Base-by-base conservation (phyloP, 2,888 invertebrate species). In the Embidobia sp. region DNA sequence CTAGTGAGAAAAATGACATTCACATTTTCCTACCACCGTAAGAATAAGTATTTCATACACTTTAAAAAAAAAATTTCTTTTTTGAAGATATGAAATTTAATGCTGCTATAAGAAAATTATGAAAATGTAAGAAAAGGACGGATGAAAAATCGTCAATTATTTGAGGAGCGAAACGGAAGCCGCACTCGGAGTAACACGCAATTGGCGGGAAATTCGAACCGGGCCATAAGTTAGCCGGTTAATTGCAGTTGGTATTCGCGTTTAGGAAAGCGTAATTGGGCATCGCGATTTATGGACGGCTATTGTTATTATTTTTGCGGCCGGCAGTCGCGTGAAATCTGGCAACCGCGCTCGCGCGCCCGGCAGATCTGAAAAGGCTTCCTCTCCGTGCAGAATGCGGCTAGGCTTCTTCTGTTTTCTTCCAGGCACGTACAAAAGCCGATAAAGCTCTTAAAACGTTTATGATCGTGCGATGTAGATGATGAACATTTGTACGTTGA, bases 321-420 rank as follows among this genome's bases (percentile, higher is more conserved):
- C 44, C 22, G 18, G 35, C 69, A 22, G 69, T 35, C 46, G 53
- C 31, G n/a, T n/a, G 53, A 77, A 53, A 67, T 72, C 77, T 64
- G 77, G 72, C 77, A 77, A 77, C 76, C 18, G 46, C 61, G 77
- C 59, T 46, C 40, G 19, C 26, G 4, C 26, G 33, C 42, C 6
- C 57, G 16, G 7, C 59, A 48, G 57, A 70, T 76, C 64, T 27
- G 42, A 40, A 72, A 72, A 55, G 77, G 77, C 72, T 77, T 77
- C 77, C 29, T 61, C 48, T 57, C 7, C 48, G 35, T 72, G 61
- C 46, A 72, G 61, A 72, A 61, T 77, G 77, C 67, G 61, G 61
- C 72, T 61, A 53, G 77, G 77, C 67, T 77, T 77, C 77, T 66
- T 72, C 66, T 77, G 67, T 72, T 77, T 77, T 53, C 72, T 67